phyloP scores from a whole-genome alignment of 30 jellyfish, hydroid and myxozoan species.

The Hydractinia echinata region DNA sequence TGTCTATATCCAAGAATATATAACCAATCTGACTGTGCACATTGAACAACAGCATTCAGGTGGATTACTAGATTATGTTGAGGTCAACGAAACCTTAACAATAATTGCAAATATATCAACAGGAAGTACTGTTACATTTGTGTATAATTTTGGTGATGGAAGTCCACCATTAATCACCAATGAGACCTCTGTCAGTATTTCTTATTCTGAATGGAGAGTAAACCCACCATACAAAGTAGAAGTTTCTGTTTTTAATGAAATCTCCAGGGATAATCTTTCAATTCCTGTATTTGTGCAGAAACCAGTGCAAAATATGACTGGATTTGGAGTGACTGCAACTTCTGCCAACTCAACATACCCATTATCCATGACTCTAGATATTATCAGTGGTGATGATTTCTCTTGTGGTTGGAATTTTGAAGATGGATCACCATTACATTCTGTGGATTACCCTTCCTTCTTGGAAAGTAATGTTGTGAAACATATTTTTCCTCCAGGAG shows the following conservation, averaged over 20 bases:
- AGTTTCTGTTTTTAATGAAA: constrained; percentile 39
- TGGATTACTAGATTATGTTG: not conserved
- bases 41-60: not conserved
- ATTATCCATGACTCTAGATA: constrained; percentile 19
- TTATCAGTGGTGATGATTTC: constrained; percentile 56
- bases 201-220: not conserved
- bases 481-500: not conserved
- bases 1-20: not conserved
- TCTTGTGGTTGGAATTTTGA: constrained; percentile 47
- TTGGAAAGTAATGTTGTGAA: not conserved
- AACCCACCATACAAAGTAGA: constrained; percentile 10
- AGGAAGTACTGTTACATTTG: not conserved
- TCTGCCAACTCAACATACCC: constrained; percentile 60
- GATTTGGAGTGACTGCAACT: constrained; percentile 40
- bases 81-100: not conserved
- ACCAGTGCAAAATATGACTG: constrained; percentile 54
- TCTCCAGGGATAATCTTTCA: constrained; percentile 12
- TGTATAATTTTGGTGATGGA: constrained; percentile 7
- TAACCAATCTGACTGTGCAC: not conserved
- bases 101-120: not conserved
- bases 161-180: not conserved
- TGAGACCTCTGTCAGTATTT: not conserved
- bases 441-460: not conserved
- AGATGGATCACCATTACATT: constrained; percentile 11
- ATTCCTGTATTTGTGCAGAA: constrained; percentile 38